Base-by-base conservation (phyloP, 2,888 invertebrate genomes). In the Colletes collaris region DNA sequence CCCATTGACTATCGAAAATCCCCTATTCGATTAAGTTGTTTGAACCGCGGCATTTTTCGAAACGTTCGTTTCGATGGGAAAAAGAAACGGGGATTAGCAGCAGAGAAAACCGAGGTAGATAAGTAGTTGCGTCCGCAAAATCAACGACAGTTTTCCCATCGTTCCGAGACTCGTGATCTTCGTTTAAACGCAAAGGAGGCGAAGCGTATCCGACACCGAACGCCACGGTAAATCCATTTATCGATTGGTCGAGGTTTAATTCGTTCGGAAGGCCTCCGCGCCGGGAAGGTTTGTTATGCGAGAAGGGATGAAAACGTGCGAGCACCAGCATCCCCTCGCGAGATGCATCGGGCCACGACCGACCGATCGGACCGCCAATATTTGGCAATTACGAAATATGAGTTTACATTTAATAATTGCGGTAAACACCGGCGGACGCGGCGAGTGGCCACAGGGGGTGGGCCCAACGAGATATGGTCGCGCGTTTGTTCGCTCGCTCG, bases 391-490 rank as follows among this genome's bases (percentile, higher is more conserved):
- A 92, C 90, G 90, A 92, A 91, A 91, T 92, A 92, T 92, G 92
- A 92, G 91, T 92, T 91, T 92, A 91, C 92, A 91, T 92, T 92
- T 91, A 91, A 92, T 92, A 92, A 92, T 92, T 92, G 92, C 89
- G 92, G 92, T 91, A 92, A 92, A 92, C 91, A 92, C 87, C 88
- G 87, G 88, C 86, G 89, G 86, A 88, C 87, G 89, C 86, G 89
- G 87, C 85, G 86, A 89, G 88, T 89, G 90, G 88, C 88, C 88
- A 88, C 85, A 87, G 84, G 82, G 83, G 85, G 74, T 60, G 82
- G 78, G 76, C 72, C 75, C 79, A 70, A 79, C 86, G 85, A 88
- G 88, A 88, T 87, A 86, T 76, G 84, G 84, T 85, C 86, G 85
- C 76, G 65, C 75, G 84, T 78, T 83, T 76, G 83, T 70, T 73